Evolutionary conservation across 2,797 vertebrate species (phyloP), one percentile per base, ranked within the genome.

Genomic region (Acestrorhynchus altus): DNA sequence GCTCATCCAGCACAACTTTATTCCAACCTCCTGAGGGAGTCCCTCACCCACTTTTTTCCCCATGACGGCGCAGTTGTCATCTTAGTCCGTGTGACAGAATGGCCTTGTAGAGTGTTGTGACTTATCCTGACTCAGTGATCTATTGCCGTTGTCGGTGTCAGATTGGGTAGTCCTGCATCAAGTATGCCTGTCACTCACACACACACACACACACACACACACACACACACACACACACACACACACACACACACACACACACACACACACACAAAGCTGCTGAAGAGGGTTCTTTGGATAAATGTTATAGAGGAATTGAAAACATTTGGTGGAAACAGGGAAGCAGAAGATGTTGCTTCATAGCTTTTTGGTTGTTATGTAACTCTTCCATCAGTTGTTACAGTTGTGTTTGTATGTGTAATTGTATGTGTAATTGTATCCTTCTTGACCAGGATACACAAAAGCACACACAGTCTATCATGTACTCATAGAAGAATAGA

Each of bases 1-100:
- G 83, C 86, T 78, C 57, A 82, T 85, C 83, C 46, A 56, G 76
- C 63, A 83, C 85, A 89, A 92, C 89, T 92, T 92, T 83, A 87
- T 86, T 88, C 86, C 85, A 82, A 85, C 61, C 83, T 63, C 82
- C 85, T 51, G 66, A 79, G 83, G 82, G 81, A 88, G 85, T 89
- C 86, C 88, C 86, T 88, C 82, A 70, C 89, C 85, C 80, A 81
- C 87, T 87, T 81, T 42, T 87, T 82, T 56, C 35, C 54, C 85
- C 84, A 77, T 66, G 82, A 87, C 80, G 82, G 81, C 83, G 39
- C 80, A 52, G 80, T 83, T 82, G 82, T 87, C 74, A 84, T 90
- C 84, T 87, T 72, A 83, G 81, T 79, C 74, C 65, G 79, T 81
- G 88, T 90, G 89, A 90, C 85, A 86, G 79, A 85, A 84, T 86